Percentiles rank a stretch among this genome's conserved stretches.
These are phyloP conservation scores for Drosophila engyochracea DNA, from an alignment of 2,888 invertebrate species.

Conservation along the genomic window DNA sequence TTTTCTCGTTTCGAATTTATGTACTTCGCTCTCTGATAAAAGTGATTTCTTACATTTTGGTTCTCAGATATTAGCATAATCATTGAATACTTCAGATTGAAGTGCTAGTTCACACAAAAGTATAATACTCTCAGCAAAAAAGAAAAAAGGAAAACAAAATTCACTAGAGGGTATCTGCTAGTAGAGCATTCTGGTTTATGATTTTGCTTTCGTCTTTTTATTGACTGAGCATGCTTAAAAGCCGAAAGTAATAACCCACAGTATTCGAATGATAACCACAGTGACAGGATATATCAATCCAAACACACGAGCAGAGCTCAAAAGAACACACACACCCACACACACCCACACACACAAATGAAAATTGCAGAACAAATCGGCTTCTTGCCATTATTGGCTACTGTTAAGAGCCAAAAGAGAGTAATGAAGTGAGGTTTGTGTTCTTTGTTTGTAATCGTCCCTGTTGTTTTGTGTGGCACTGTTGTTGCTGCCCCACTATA, in stretches of 20 bases:
- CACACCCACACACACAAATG: not conserved
- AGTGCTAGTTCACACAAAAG: not conserved
- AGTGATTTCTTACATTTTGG: not conserved
- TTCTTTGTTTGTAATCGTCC: slow-evolving; percentile 1
- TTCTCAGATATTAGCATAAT: not conserved
- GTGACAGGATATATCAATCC: slow-evolving; percentile 31
- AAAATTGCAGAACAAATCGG: slow-evolving; percentile 6
- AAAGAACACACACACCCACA: slow-evolving; percentile 4
- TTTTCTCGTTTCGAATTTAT: not conserved
- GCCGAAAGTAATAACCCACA: slow-evolving; percentile 34
- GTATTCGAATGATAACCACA: slow-evolving; percentile 30
- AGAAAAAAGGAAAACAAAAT: not conserved
- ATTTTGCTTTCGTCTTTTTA: slow-evolving; percentile 15
- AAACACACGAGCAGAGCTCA: slow-evolving; percentile 15
- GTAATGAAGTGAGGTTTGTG: slow-evolving; percentile 2
- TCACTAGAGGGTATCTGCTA: not conserved
- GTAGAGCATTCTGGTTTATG: not conserved
- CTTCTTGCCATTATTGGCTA: slow-evolving; percentile 20
- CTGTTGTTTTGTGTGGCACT: slow-evolving; percentile 5
- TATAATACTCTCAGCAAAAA: not conserved
- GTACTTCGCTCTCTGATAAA: not conserved
- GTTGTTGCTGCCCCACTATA: not conserved
- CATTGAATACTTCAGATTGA: not conserved
- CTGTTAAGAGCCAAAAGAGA: slow-evolving; percentile 4
- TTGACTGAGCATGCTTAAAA: slow-evolving; percentile 38